Evolutionary conservation across 2,888 invertebrate genomes (phyloP).

Genomic region (Torymus auratus): DNA sequence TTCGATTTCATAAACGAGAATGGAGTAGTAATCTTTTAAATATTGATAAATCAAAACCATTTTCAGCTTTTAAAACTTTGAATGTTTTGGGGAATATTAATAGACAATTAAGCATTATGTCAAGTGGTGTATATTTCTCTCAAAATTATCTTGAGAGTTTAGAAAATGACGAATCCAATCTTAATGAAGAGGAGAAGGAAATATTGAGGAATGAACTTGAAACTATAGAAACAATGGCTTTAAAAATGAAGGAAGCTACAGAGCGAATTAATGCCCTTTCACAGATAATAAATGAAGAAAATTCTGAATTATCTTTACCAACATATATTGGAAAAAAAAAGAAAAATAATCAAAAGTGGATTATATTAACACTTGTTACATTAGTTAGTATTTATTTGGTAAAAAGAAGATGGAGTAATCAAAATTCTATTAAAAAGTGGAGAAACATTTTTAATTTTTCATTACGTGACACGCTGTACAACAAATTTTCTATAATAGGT

Average conservation of each 20-base stretch:
- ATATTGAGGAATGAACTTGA: constrained; percentile 62
- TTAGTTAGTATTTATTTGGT: constrained; percentile 38
- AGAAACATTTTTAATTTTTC: constrained; percentile 29
- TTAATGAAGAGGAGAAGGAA: constrained; percentile 58
- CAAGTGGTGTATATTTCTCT: constrained; percentile 80
- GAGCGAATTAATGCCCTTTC: constrained; percentile 60
- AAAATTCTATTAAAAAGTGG: constrained; percentile 22
- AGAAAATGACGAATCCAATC: constrained; percentile 50
- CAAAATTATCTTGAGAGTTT: constrained; percentile 62
- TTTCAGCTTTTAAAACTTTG: constrained; percentile 77
- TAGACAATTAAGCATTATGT: constrained; percentile 80
- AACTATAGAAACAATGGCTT: constrained; percentile 61
- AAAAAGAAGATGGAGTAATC: constrained; percentile 28
- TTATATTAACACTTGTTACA: constrained; percentile 31
- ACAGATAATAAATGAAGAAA: constrained; percentile 60
- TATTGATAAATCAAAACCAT: constrained; percentile 62
- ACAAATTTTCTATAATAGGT: constrained; percentile 21
- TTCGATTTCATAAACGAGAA: constrained; percentile 80
- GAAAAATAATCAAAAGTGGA: constrained; percentile 35
- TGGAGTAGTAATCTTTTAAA: constrained; percentile 77
- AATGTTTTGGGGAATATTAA: constrained; percentile 79
- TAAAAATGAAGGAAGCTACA: constrained; percentile 64
- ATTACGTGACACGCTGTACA: constrained; percentile 11
- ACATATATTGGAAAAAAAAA: constrained; percentile 41
- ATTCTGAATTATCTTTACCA: constrained; percentile 46